Evolutionary conservation across 2,797 vertebrate genomes (phyloP), one percentile per base, ranked within the genome.

Genomic region (Scomberomorus guttatus): DNA sequence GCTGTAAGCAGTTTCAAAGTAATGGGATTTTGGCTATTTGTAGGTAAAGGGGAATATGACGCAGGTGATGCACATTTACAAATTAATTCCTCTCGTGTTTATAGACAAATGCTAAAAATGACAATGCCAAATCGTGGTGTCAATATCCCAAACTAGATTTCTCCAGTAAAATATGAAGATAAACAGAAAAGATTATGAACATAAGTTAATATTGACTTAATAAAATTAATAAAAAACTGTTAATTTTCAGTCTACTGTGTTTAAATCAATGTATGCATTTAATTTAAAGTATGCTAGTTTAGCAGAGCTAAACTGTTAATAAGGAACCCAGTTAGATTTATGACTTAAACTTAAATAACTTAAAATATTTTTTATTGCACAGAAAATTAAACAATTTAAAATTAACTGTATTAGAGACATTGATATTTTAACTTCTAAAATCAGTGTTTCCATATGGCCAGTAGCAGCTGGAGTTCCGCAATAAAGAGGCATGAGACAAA

Each of bases 1-100:
- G 91, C 90, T 93, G 88, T 82, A 82, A 84, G 59, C 72, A 60
- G 72, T 87, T 90, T 87, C 58, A 83, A 65, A 85, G 80, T 89
- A 90, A 81, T 71, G 55, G 34, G 44, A 59, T 55, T 89, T 85
- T 86, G 84, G 81, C 85, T 78, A n/a, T 50, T 69, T 46, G 79
- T 78, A 65, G 60, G 42, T 62, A 74, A 58, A 86, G 46, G 34
- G 70, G 63, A 70, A 83, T 76, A 84, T 75, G 91, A 79, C 81
- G 77, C 56, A 82, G 75, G 77, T 85, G 64, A 77, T 63, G 46
- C 77, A 86, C 79, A 54, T 84, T 86, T 81, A 89, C 24, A 83
- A 84, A 75, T 52, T 6, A 87, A 79, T 81, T 65, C 15, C 39
- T 59, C 56, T 62, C 70, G 52, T 79, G 74, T 73, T 76, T 62